A percentile compares a stretch with the other conserved stretches of the same genome.
Evolutionary conservation across 2,888 invertebrate genomes (phyloP).

Genomic region (Parapristionchus giblindavisi): DNA sequence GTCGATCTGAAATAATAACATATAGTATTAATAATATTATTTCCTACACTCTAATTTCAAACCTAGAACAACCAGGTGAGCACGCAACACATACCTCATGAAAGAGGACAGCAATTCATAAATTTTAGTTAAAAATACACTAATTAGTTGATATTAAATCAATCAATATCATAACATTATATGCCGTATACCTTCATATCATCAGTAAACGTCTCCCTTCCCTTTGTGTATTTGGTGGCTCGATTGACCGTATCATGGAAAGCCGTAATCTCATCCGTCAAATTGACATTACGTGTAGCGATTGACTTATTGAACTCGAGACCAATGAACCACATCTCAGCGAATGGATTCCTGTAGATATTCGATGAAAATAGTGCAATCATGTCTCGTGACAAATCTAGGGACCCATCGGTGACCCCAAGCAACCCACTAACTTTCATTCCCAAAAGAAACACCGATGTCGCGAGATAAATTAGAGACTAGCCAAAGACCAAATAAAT

Average conservation of each 20-base stretch:
- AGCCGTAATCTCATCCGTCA: constrained; percentile 84
- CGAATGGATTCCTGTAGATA: constrained; percentile 73
- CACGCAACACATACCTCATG: too few species aligned
- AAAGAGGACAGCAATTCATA: too few species aligned
- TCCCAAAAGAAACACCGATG: too few species aligned
- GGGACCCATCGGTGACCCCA: too few species aligned
- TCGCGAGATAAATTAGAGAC: background rate
- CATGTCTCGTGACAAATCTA: too few species aligned
- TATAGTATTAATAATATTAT: background rate
- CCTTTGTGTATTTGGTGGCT: constrained; percentile 33
- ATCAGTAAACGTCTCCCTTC: constrained; percentile 48
- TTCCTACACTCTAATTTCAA: too few species aligned
- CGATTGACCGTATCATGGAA: constrained; percentile 35
- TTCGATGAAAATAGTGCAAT: background rate
- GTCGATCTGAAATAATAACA: constrained; percentile 41
- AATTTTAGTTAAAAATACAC: too few species aligned
- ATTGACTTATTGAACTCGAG: constrained; percentile 88
- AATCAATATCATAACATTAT: too few species aligned
- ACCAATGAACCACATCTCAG: constrained; percentile 98
- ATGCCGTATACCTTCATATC: constrained; percentile 49
- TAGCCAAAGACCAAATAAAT: background rate
- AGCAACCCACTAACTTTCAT: background rate
- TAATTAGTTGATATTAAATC: too few species aligned
- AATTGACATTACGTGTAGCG: constrained; percentile 80
- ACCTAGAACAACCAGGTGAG: too few species aligned